These are phyloP conservation scores for Oedothorax gibbosus DNA, from an alignment of 1,140 invertebrate species.

Conservation along the genomic window DNA sequence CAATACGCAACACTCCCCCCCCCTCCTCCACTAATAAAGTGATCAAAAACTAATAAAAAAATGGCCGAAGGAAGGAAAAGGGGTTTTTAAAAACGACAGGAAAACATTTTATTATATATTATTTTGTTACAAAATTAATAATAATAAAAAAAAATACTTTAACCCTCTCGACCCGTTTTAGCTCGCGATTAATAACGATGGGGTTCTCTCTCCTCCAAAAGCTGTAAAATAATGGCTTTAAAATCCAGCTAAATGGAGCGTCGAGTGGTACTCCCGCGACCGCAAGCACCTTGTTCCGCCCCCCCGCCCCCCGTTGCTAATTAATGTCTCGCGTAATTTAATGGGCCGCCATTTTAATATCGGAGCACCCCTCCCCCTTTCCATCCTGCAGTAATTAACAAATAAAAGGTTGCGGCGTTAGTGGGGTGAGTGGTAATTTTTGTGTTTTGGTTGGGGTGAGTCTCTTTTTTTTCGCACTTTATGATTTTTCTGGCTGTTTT, in stretches of 20 bases:
- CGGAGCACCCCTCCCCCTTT: constrained; percentile 33
- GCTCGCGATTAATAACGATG: constrained; percentile 46
- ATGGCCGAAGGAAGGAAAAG: too few species aligned
- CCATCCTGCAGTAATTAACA: constrained; percentile 41
- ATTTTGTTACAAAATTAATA: too few species aligned
- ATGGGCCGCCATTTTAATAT: constrained; percentile 61
- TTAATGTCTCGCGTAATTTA: constrained; percentile 61
- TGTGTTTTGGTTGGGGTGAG: too few species aligned
- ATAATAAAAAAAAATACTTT: neutral
- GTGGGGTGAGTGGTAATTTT: too few species aligned
- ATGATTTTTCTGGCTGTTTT: too few species aligned
- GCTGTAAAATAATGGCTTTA: constrained; percentile 61
- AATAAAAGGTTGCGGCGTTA: neutral
- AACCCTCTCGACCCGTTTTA: constrained; percentile 31
- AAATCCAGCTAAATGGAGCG: constrained; percentile 57
- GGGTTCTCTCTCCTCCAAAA: constrained; percentile 34
- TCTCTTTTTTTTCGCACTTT: too few species aligned
- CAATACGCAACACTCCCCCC: too few species aligned
- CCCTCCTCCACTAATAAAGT: too few species aligned
- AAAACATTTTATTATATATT: too few species aligned
- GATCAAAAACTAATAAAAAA: too few species aligned
- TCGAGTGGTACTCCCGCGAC: constrained; percentile 51
- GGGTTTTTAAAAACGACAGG: too few species aligned
- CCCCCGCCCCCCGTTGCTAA: constrained; percentile 24
- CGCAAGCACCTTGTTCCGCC: constrained; percentile 60